These are phyloP conservation scores for Vannuccia rotundouncinata DNA, from an alignment of 2,888 invertebrate genomes.

Conservation along the genomic window DNA sequence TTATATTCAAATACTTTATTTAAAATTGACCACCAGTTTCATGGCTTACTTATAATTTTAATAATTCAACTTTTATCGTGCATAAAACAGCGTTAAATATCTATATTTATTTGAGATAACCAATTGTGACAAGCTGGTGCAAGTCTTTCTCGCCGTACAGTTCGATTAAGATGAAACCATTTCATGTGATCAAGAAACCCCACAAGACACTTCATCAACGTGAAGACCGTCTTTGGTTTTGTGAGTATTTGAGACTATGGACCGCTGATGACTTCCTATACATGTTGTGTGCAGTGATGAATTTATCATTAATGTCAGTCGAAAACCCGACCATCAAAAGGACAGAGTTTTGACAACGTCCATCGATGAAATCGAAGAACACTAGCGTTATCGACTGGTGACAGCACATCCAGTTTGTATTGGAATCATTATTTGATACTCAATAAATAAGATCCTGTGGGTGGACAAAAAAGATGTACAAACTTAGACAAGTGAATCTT, in stretches of 20 bases:
- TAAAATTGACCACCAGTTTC: no score
- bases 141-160: no score
- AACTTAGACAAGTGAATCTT: conserved; percentile 14
- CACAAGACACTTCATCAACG: not conserved
- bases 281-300: conserved; percentile 20
- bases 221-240: conserved; percentile 14
- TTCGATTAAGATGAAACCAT: no score
- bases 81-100: no score
- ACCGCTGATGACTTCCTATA: not conserved
- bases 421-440: not conserved
- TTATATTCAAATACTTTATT: no score
- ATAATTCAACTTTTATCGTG: no score
- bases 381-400: not conserved
- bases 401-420: conserved; percentile 10
- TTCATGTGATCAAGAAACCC: not conserved
- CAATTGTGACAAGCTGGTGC: no score
- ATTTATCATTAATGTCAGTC: not conserved
- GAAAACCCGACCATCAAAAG: conserved; percentile 22
- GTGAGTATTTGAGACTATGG: not conserved
- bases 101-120: no score
- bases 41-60: no score
- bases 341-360: not conserved
- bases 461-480: not conserved
- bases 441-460: not conserved
- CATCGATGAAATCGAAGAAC: conserved; percentile 16